Evolutionary conservation across 2,797 vertebrate genomes (phyloP), one percentile per base, ranked within the genome.

Genomic region (Pangasius larnaudii): DNA sequence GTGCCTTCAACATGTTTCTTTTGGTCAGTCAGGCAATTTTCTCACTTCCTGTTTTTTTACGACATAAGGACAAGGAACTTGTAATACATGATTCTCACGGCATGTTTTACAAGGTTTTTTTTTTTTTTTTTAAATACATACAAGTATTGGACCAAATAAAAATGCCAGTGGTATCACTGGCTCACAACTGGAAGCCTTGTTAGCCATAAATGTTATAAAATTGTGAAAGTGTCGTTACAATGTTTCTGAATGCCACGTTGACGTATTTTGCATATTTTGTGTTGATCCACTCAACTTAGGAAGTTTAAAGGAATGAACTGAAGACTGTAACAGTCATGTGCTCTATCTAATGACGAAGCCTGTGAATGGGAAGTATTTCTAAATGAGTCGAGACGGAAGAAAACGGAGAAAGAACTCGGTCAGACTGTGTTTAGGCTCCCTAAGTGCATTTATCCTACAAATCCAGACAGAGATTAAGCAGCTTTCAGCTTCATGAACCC

Each of bases 391-490:
- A 24, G 53, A 53, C 10, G 22, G 14, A 51, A 77, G n/a, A 33
- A 33, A 79, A 11, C 30, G 0, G n/a, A 56, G 46, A 51, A 51
- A 22, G 18, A 56, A 78, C 8, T 53, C 75, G 19, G 51, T 22
- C 75, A 42, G 79, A 13, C 53, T 13, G 30, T 61, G 36, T 42
- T 61, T 39, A 61, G 33, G 36, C 79, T 61, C 51, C 33, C 58
- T 42, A 81, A 81, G 56, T 61, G 58, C 58, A 1, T 61, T 81
- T 61, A 81, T 81, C 58, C 79, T 61, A 2, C 79, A 61, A 81
- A 81, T 81, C 79, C 79, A 61, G 24, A 18, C 58, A 1, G 36
- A 61, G 79, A 81, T 81, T 81, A 81, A 42, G 79, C 36, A 61
- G 79, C 79, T 81, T 81, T 81, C 79, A 61, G 56, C 24, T 42